Conservation (phyloP, 1,140 invertebrate species). For the Drosophila ironensis region DNA sequence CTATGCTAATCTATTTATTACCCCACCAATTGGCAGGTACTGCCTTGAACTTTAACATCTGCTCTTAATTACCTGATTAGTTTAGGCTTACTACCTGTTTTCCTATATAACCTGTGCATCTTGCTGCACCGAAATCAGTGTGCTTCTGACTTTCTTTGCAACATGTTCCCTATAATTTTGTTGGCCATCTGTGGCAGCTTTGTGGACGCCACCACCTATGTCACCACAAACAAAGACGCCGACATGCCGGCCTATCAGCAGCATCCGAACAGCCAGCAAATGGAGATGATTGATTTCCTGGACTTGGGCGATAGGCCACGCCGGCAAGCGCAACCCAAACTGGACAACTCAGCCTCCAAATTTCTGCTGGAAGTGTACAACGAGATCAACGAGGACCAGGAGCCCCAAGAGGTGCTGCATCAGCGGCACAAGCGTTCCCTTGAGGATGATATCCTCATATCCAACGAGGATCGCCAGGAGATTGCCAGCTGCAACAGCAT, state of each 20-base stretch:
- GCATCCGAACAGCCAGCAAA: slow-evolving; percentile 35
- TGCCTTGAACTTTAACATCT: no score
- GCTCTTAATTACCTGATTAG: no score
- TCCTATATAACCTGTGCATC: slow-evolving; percentile 16
- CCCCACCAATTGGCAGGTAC: not conserved
- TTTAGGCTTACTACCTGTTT: slow-evolving; percentile 53
- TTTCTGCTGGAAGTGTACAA: slow-evolving; percentile 78
- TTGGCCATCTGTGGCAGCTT: not conserved
- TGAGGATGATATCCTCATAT: slow-evolving; percentile 66
- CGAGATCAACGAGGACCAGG: slow-evolving; percentile 70
- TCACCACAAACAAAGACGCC: slow-evolving; percentile 24
- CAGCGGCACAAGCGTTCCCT: slow-evolving; percentile 61
- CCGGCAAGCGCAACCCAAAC: slow-evolving; percentile 21
- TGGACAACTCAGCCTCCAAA: slow-evolving; percentile 66
- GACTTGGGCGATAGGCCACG: slow-evolving; percentile 55
- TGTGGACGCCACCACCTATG: slow-evolving; percentile 16
- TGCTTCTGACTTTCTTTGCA: not conserved
- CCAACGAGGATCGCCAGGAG: slow-evolving; percentile 59
- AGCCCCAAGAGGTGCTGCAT: slow-evolving; percentile 48
- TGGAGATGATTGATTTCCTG: slow-evolving; percentile 67
- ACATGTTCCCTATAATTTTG: slow-evolving; percentile 2
- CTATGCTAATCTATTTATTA: not conserved
- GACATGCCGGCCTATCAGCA: slow-evolving; percentile 12
- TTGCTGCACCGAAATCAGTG: slow-evolving; percentile 1
- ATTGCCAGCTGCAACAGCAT: slow-evolving; percentile 76